These are phyloP conservation scores for Merluccius polli DNA, from an alignment of 2,797 vertebrate species.

Conservation along the genomic window DNA sequence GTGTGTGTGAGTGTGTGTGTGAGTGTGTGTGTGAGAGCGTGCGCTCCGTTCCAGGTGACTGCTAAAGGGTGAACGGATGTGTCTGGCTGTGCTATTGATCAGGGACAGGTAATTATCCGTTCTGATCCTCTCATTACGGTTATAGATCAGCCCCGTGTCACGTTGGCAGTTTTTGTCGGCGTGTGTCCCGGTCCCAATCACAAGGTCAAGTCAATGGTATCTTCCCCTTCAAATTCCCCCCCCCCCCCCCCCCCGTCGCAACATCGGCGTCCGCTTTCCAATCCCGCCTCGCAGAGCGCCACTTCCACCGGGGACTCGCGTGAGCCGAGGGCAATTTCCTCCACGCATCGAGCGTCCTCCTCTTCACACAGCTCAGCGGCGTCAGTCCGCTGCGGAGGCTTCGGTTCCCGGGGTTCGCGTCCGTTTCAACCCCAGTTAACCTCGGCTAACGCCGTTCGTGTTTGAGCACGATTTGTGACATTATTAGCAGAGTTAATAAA, in stretches of 20 bases:
- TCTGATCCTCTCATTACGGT: constrained; percentile 48
- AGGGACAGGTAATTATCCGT: constrained; percentile 46
- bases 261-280: not conserved
- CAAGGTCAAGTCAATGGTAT: constrained; percentile 43
- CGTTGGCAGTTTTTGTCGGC: constrained; percentile 23
- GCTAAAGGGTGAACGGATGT: constrained; percentile 37
- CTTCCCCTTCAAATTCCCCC: not conserved
- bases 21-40: constrained; percentile 6
- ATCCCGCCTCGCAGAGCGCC: not conserved
- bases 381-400: not conserved
- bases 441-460: not conserved
- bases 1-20: not conserved
- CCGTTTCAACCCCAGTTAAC: not conserved
- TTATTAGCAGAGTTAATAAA: not conserved
- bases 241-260: constrained; percentile 5
- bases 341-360: too few species aligned
- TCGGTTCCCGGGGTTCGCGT: not conserved
- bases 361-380: too few species aligned
- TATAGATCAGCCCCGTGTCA: constrained; percentile 41
- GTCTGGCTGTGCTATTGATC: constrained; percentile 48
- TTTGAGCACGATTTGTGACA: not conserved
- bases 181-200: constrained; percentile 11
- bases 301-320: not conserved
- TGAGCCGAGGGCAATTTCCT: not conserved
- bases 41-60: not conserved